These are phyloP conservation scores for Aurelia sp. DNA, from an alignment of 30 jellyfish, hydroid and myxozoan genomes.

Conservation along the genomic window DNA sequence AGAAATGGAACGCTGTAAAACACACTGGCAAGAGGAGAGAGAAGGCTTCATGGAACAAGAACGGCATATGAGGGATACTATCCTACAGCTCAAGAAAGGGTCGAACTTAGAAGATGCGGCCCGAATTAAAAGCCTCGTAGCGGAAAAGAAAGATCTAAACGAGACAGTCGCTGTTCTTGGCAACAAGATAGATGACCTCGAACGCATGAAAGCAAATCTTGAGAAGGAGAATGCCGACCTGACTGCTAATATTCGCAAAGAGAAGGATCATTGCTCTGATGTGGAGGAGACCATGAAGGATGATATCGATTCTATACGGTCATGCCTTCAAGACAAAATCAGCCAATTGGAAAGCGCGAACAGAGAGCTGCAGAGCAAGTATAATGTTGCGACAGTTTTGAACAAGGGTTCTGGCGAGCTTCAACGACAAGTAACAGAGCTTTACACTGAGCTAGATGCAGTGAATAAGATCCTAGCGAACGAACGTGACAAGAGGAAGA, in stretches of 20 bases:
- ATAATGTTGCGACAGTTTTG: conserved; percentile 3
- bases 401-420: conserved; percentile 4
- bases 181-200: conserved; percentile 27
- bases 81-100: conserved; percentile 4
- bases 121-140: background rate
- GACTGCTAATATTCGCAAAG: conserved; percentile 22
- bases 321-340: conserved; percentile 36
- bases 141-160: conserved; percentile 14
- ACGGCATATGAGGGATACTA: conserved; percentile 2
- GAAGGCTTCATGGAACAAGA: conserved; percentile 49
- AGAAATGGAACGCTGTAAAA: conserved; percentile 12
- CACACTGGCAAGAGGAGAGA: conserved; percentile 61
- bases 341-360: conserved; percentile 27
- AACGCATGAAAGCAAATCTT: conserved; percentile 11
- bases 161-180: conserved; percentile 24
- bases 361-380: conserved; percentile 15
- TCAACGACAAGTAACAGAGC: conserved; percentile 46
- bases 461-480: conserved; percentile 41
- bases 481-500: conserved; percentile 53
- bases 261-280: conserved; percentile 38
- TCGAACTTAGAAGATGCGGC: background rate
- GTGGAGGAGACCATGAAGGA: conserved; percentile 62
- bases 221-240: conserved; percentile 32
- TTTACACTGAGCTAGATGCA: conserved; percentile 57
- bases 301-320: conserved; percentile 38